A percentile compares a stretch with the other conserved stretches of the same genome.
These are phyloP conservation scores for Prolemur simus DNA, from an alignment of 2,113 vertebrate genomes.

Conservation along the genomic window DNA sequence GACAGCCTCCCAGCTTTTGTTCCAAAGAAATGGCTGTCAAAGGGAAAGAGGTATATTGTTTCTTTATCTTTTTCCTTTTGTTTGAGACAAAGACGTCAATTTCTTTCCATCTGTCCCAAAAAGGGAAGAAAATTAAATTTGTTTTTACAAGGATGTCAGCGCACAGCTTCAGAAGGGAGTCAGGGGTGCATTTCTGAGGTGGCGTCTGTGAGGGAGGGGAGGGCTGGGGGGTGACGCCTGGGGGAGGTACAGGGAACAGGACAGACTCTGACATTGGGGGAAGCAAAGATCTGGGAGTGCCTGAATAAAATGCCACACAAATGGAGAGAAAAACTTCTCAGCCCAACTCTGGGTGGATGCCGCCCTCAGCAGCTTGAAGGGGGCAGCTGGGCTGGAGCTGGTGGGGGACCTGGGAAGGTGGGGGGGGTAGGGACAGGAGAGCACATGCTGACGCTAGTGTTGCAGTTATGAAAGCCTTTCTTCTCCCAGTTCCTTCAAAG, in stretches of 20 bases:
- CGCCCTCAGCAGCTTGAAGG: not conserved
- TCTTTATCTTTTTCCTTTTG: constrained; percentile 28
- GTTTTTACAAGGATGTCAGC: constrained; percentile 80
- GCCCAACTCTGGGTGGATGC: not conserved
- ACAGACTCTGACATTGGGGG: not conserved
- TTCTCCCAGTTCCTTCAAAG: not conserved
- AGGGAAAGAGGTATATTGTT: constrained; percentile 61
- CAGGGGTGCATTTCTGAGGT: constrained; percentile 27
- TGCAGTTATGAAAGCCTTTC: not conserved
- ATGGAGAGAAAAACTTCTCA: not conserved
- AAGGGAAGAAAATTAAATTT: constrained; percentile 80
- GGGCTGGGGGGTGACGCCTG: not conserved
- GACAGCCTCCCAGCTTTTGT: constrained; percentile 73
- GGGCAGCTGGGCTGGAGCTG: not conserved
- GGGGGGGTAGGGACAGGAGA: not conserved
- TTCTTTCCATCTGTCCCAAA: constrained; percentile 74
- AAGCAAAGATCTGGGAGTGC: not conserved
- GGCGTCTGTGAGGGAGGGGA: not conserved
- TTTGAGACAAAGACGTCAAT: constrained; percentile 77
- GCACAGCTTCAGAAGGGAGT: constrained; percentile 59
- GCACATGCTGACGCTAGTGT: fast-evolving
- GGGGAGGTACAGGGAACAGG: not conserved
- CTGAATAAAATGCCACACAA: not conserved
- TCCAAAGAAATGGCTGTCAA: constrained; percentile 73
- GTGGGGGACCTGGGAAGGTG: not conserved